Evolutionary conservation across 2,888 invertebrate species (phyloP).

Genomic region (Escarpia spicata): DNA sequence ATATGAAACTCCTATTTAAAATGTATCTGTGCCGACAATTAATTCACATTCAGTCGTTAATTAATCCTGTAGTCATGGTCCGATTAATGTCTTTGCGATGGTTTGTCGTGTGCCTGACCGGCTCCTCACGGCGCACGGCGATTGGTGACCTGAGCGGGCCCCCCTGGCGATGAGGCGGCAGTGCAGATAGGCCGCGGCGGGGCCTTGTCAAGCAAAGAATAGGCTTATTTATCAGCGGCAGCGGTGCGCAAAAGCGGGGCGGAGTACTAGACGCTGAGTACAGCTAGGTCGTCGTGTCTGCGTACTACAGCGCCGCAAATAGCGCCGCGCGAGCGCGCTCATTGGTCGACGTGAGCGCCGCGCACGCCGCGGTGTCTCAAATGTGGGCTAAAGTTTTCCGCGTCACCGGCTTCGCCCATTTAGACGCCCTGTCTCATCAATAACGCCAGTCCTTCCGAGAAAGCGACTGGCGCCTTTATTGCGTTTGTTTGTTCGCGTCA

Average conservation of each 20-base stretch:
- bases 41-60: background rate
- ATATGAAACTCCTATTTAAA: background rate
- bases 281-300: background rate
- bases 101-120: background rate
- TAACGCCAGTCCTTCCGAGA: slow-evolving; percentile 3
- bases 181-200: background rate
- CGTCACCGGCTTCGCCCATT: slow-evolving; percentile 16
- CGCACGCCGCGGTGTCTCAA: background rate
- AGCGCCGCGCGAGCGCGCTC: background rate
- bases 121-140: background rate
- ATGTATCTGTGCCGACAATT: background rate
- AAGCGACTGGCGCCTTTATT: background rate
- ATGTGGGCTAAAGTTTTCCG: slow-evolving; percentile 13
- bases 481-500: background rate
- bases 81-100: no score
- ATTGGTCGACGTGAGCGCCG: background rate
- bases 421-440: slow-evolving; percentile 2
- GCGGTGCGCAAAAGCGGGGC: slow-evolving; percentile 13
- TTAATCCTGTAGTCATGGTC: background rate
- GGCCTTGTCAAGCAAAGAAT: background rate
- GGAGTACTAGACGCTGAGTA: background rate
- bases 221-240: background rate
- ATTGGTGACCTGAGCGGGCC: background rate
- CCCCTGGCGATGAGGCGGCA: background rate
- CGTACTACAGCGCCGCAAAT: slow-evolving; percentile 12